Conservation (phyloP, 1,140 invertebrate genomes). For the Dinothrombium tinctorium region DNA sequence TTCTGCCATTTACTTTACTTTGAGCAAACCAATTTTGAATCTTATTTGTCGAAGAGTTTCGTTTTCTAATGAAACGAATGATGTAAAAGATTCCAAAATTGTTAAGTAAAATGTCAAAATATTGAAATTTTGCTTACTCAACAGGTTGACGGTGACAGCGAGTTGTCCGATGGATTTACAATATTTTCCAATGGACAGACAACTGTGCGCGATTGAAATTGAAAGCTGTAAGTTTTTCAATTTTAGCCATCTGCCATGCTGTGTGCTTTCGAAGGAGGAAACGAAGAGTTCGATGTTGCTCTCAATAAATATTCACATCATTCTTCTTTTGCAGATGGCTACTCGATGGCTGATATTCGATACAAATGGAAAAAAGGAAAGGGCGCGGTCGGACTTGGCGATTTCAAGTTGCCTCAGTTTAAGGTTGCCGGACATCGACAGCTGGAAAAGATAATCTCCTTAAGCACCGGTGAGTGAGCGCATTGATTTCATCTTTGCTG, state of each 20-base stretch:
- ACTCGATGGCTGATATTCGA: conserved; percentile 57
- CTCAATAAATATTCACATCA: background rate
- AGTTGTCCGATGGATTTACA: conserved; percentile 22
- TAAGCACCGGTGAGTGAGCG: conserved; percentile 53
- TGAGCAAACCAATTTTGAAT: too few species aligned
- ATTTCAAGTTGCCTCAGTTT: conserved; percentile 43
- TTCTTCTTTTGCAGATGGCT: conserved; percentile 17
- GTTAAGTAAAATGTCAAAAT: too few species aligned
- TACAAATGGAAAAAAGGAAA: conserved; percentile 54
- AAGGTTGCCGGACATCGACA: conserved; percentile 75
- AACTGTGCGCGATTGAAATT: conserved; percentile 26
- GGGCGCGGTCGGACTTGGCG: conserved; percentile 23
- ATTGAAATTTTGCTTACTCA: conserved; percentile 2
- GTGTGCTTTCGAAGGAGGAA: too few species aligned
- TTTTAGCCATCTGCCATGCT: background rate
- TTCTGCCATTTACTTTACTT: too few species aligned
- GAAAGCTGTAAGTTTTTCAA: conserved; percentile 24
- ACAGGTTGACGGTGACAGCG: conserved; percentile 22
- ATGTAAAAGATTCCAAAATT: too few species aligned
- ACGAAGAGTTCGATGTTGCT: background rate
- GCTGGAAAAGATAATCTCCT: conserved; percentile 65
- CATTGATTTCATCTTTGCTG: too few species aligned
- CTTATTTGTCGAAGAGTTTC: too few species aligned
- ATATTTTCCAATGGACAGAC: conserved; percentile 24
- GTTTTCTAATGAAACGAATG: too few species aligned